phyloP scores from a whole-genome alignment of 2,797 vertebrate species.

The Hafferia zeledoni region DNA sequence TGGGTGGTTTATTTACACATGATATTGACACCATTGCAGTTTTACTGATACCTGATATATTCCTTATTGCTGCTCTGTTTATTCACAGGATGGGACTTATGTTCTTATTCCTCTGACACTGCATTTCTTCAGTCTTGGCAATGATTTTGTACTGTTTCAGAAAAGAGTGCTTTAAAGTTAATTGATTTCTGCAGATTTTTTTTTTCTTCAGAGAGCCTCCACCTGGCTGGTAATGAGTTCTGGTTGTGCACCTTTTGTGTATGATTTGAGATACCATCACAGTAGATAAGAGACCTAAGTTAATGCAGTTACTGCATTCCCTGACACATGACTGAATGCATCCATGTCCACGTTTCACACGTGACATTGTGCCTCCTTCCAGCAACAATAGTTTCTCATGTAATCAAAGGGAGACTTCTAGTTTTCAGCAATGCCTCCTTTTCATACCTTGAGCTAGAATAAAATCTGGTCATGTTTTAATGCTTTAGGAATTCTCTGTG shows the following conservation, averaged over 20 bases:
- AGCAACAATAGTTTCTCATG: not conserved
- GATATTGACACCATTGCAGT: not conserved
- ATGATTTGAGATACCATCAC: rapidly evolving
- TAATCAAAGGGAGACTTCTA: not conserved
- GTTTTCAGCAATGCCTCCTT: not conserved
- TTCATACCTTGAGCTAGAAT: not conserved
- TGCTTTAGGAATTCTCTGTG: not conserved
- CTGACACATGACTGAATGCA: not conserved
- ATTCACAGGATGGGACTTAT: not conserved
- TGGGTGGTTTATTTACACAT: not conserved
- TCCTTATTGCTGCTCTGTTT: not conserved
- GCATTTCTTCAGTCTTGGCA: not conserved
- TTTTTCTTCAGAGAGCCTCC: not conserved
- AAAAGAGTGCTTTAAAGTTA: not conserved
- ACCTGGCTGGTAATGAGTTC: not conserved
- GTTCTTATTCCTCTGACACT: not conserved
- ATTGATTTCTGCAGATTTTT: not conserved
- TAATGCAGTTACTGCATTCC: not conserved
- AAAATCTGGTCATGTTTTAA: not conserved
- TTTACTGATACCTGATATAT: not conserved
- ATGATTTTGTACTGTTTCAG: not conserved
- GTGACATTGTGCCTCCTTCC: not conserved
- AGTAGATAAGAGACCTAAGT: not conserved
- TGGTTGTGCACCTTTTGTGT: not conserved
- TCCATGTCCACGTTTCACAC: not conserved